Evolutionary conservation across 2,888 invertebrate species (phyloP), one percentile per base, ranked within the genome.

Genomic region (Cataglyphis albicans): DNA sequence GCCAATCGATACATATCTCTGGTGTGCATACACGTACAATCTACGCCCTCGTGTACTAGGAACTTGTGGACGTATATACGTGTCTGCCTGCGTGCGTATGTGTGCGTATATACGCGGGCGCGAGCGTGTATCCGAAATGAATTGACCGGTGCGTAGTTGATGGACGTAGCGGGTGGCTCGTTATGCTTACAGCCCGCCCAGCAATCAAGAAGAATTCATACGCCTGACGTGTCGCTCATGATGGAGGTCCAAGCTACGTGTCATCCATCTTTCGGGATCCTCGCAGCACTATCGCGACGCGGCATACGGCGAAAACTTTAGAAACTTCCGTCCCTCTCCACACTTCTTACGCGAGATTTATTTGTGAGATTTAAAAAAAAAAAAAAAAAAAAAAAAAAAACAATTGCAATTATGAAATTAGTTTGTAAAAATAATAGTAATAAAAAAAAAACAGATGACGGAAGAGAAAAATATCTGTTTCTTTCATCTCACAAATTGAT

Each of bases 161-260:
- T 93, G 94, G 93, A 94, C 93, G 91, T 93, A 92, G 94, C 94
- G 93, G 93, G 94, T 94, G 93, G 93, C 92, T 93, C 92, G 92
- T 93, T 92, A 93, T 91, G 90, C 87, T 89, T 88, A 86, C 92
- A 91, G 90, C 91, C 91, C 86, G 89, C 88, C 88, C 85, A 81
- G 92, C 92, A 93, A 94, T 93, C 94, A 93, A 91, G 92, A 91
- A 88, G 91, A 91, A 93, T 93, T 94, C 93, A 93, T 93, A 92
- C 90, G 91, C 90, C 92, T 90, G 92, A 93, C 93, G 94, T 93
- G 93, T 94, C 94, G 93, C 93, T 93, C 93, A 89, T 94, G 93
- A 94, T 93, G 93, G 93, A 93, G 91, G 86, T 91, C 90, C 92
- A 87, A 88, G 92, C 91, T 87, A 89, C 90, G 90, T 90, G 86